Percentiles rank a stretch among this genome's conserved stretches.
These are phyloP conservation scores for Ptychadena robeensis DNA, from an alignment of 2,797 vertebrate genomes.

Conservation along the genomic window DNA sequence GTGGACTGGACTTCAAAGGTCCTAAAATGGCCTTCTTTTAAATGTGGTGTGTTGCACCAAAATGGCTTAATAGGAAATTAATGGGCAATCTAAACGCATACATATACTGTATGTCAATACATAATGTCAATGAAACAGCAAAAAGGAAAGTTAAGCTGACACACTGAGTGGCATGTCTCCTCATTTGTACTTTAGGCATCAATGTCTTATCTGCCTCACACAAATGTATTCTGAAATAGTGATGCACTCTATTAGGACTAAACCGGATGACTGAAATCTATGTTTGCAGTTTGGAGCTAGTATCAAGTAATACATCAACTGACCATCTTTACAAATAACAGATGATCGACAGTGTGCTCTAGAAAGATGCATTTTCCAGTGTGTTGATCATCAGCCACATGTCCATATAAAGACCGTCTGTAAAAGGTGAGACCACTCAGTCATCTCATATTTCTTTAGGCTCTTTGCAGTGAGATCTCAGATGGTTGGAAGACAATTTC, in stretches of 20 bases:
- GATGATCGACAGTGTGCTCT: neutral
- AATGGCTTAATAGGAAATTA: too few species aligned
- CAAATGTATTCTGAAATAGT: slow-evolving; percentile 12
- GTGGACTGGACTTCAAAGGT: too few species aligned
- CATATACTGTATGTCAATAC: too few species aligned
- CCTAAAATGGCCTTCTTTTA: too few species aligned
- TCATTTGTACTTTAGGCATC: neutral
- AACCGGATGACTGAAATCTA: slow-evolving; percentile 19
- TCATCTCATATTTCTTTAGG: too few species aligned
- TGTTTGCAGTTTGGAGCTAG: neutral
- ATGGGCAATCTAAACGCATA: too few species aligned
- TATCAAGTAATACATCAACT: neutral
- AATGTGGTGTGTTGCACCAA: too few species aligned
- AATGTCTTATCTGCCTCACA: slow-evolving; percentile 6
- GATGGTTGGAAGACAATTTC: too few species aligned
- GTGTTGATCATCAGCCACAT: neutral
- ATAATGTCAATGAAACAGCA: neutral
- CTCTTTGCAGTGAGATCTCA: too few species aligned
- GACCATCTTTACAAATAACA: neutral
- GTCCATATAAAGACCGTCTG: neutral
- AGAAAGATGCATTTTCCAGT: neutral
- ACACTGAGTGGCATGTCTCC: neutral
- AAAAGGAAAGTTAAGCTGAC: neutral
- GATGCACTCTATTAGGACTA: neutral
- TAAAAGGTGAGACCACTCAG: neutral